Evolutionary conservation across 53 echinoderm and acorn worm species (phyloP), one percentile per base, ranked within the genome.

Genomic region (Paelopatides confundens): DNA sequence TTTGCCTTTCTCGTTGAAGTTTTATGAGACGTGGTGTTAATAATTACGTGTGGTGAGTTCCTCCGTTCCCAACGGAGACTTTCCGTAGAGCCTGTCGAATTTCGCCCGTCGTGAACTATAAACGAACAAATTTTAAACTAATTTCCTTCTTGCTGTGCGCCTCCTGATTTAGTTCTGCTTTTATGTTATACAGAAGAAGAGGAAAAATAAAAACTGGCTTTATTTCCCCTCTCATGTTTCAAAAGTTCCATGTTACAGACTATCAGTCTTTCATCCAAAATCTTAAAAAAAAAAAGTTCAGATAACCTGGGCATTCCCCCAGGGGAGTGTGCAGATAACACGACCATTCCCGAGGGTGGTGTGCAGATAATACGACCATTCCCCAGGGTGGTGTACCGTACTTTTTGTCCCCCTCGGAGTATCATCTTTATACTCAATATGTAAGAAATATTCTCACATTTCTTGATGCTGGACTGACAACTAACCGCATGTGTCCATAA

Each of bases 111-210:
- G 40, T 39, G 46, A 23, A 39, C 74, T 74, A 39, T 35, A 74
- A 74, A 74, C 74, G 43, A 74, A 46, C 47, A 47, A 74, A 74
- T 74, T 74, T 74, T 58, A 21, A 69, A 27, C 46, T 74, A 74
- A 74, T 74, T 74, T 74, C 37, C 39, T 74, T 9, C 74, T 74
- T 17, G 37, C 74, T 74, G 47, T 39, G 74, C n/a, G 39, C 18
- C 38, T 74, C 40, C 35, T 39, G 40, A 29, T 35, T 74, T 28
- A 39, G n/a, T 74, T 74, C 40, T 28, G 3, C 74, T 35, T n/a
- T 74, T 46, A 24, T 46, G 23, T 74, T 58, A 23, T 23, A 18
- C 5, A 21, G 6, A 58, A 58, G 6, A 54, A 54, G 23, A 2
- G 24, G 21, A 3, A 6, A 58, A 58, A 58, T 18, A 58, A 54